A percentile compares a stretch with the other conserved stretches of the same genome.
Conservation (phyloP, 2,888 invertebrate species). For the Eurois occulta region DNA sequence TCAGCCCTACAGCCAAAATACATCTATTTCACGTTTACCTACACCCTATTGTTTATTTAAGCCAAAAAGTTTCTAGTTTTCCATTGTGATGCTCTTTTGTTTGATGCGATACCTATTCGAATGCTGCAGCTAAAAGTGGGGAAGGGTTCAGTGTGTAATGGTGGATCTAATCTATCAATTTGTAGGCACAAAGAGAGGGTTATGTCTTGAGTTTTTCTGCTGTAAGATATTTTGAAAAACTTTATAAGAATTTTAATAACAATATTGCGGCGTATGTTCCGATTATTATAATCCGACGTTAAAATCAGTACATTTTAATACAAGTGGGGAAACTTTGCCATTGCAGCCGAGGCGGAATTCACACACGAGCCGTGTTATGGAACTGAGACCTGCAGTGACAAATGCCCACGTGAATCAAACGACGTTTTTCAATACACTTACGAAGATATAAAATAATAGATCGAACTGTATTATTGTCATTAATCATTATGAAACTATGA, state of each 20-base stretch:
- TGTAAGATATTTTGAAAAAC: no score
- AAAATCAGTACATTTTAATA: neutral
- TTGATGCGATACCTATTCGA: slow-evolving; percentile 83
- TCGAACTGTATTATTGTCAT: no score
- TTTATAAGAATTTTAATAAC: neutral
- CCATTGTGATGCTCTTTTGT: slow-evolving; percentile 87
- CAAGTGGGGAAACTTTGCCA: neutral
- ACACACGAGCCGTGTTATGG: no score
- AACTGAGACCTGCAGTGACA: no score
- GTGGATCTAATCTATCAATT: slow-evolving; percentile 43
- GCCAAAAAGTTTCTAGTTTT: slow-evolving; percentile 85
- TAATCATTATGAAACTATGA: no score
- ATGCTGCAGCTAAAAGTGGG: slow-evolving; percentile 74
- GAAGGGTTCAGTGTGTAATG: slow-evolving; percentile 66
- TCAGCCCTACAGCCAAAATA: slow-evolving; percentile 82
- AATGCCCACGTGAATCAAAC: no score
- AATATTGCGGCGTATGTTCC: neutral
- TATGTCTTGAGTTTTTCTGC: neutral
- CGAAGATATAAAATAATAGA: no score
- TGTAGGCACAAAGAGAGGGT: neutral
- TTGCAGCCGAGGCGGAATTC: neutral
- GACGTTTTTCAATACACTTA: no score
- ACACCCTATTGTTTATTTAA: slow-evolving; percentile 84
- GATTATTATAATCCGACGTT: neutral
- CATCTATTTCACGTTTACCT: slow-evolving; percentile 85